Conservation (phyloP, 2,888 invertebrate species). For the Lysandra bellargus region DNA sequence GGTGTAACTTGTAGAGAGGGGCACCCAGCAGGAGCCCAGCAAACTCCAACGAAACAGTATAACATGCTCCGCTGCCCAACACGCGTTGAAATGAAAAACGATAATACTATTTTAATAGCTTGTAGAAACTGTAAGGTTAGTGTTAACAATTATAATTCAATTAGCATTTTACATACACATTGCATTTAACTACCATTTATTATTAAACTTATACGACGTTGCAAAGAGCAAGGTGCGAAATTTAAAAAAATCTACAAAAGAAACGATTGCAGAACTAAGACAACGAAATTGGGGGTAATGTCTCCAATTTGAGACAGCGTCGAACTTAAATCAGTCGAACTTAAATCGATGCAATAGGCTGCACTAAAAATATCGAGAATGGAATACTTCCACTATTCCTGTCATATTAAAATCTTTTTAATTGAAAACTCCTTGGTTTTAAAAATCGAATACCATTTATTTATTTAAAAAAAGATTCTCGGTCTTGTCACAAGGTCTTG, state of each 20-base stretch:
- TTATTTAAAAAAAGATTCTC: no score
- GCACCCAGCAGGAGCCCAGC: neutral
- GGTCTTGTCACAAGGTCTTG: no score
- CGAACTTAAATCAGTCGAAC: neutral
- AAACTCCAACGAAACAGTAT: conserved; percentile 9
- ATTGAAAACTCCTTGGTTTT: no score
- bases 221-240: neutral
- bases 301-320: no score
- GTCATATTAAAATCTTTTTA: no score
- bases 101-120: conserved; percentile 22
- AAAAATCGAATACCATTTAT: no score
- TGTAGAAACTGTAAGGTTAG: neutral
- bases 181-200: neutral
- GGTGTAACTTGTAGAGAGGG: neutral
- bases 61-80: conserved; percentile 28
- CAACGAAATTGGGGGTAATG: no score
- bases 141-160: conserved; percentile 5
- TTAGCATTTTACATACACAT: neutral
- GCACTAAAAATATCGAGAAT: no score
- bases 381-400: no score
- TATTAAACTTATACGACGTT: neutral
- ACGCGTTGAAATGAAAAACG: conserved; percentile 33
- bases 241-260: neutral
- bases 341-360: neutral
- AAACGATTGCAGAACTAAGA: neutral